Evolutionary conservation across 2,888 invertebrate species (phyloP).

Genomic region (Frankliniella fusca): DNA sequence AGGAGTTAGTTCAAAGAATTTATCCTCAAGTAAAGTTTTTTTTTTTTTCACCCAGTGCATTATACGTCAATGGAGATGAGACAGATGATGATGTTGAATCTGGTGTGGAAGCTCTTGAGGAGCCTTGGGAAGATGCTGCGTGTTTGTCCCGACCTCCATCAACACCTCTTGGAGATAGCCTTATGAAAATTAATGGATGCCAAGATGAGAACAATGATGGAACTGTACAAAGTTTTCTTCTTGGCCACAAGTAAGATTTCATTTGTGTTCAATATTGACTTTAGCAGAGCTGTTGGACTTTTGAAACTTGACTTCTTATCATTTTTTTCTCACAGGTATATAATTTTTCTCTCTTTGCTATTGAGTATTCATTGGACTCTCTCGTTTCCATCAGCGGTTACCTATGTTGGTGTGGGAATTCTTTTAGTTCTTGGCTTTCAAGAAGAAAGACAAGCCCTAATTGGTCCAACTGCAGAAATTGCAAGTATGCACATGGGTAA

Average conservation of each 20-base stretch:
- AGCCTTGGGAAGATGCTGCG: conserved; percentile 44
- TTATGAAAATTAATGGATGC: not conserved
- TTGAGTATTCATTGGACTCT: not conserved
- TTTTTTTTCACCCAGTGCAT: conserved; percentile 49
- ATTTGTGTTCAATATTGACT: not conserved
- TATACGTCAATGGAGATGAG: conserved; percentile 46
- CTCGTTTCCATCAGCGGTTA: not conserved
- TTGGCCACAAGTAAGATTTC: conserved; percentile 27
- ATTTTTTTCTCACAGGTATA: not conserved
- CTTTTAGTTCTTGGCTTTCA: not conserved
- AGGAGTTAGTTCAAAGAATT: conserved; percentile 43
- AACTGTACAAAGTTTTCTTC: not conserved
- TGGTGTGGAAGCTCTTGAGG: conserved; percentile 51
- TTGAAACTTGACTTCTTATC: not conserved
- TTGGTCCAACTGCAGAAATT: not conserved
- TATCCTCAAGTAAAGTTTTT: not conserved
- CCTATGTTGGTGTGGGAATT: not conserved
- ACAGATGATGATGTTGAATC: conserved; percentile 51
- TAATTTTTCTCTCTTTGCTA: not conserved
- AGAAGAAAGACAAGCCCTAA: not conserved
- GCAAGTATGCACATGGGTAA: conserved; percentile 12
- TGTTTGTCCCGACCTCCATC: not conserved
- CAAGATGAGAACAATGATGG: not conserved
- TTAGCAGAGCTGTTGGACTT: not conserved
- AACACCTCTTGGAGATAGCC: not conserved